Conservation (phyloP, 2,797 vertebrate genomes). For the Poecilia gillii region DNA sequence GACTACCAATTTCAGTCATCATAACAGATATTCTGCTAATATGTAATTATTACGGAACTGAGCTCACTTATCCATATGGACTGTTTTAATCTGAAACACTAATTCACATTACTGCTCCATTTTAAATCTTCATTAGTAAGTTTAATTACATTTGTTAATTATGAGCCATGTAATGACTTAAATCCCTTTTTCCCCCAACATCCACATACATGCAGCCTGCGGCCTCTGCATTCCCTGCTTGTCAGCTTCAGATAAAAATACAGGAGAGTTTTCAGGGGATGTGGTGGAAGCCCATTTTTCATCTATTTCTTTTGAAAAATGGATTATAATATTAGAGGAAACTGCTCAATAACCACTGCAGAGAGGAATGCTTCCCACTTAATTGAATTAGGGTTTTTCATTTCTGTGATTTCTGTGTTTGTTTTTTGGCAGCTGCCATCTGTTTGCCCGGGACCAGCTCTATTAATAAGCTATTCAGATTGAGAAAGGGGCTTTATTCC, state of each 20-base stretch:
- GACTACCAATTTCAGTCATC: neutral
- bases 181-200: conserved; percentile 66
- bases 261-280: conserved; percentile 52
- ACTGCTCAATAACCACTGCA: conserved; percentile 73
- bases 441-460: conserved; percentile 78
- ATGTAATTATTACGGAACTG: conserved; percentile 7
- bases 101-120: conserved; percentile 35
- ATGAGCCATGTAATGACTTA: conserved; percentile 61
- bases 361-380: conserved; percentile 74
- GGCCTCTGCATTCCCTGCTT: conserved; percentile 51
- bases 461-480: conserved; percentile 83
- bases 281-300: conserved; percentile 49
- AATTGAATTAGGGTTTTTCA: conserved; percentile 79
- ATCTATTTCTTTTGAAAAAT: conserved; percentile 65
- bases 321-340: conserved; percentile 81
- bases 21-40: conserved; percentile 8
- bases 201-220: conserved; percentile 48
- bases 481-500: conserved; percentile 76
- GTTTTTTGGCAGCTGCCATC: conserved; percentile 81
- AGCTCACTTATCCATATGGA: conserved; percentile 7
- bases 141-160: conserved; percentile 72
- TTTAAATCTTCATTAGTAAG: conserved; percentile 51
- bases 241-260: conserved; percentile 60
- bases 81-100: conserved; percentile 30
- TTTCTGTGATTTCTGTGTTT: conserved; percentile 78